A percentile compares a stretch with the other conserved stretches of the same genome.
Evolutionary conservation across 2,888 invertebrate genomes (phyloP).

Genomic region (Brachyopa scutellaris): DNA sequence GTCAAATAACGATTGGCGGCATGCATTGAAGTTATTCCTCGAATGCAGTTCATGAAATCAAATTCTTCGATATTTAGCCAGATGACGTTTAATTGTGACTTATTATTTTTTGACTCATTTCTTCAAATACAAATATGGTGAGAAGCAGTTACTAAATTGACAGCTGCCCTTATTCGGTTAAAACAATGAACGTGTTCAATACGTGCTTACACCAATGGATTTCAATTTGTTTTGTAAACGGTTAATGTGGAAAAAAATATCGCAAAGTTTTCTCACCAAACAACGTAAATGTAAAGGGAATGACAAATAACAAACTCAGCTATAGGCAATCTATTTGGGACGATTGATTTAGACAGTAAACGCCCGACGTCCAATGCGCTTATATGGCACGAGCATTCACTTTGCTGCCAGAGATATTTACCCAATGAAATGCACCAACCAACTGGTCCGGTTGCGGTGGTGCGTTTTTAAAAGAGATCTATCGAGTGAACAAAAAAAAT

Average conservation of each 20-base stretch:
- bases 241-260: not conserved
- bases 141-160: conserved; percentile 21
- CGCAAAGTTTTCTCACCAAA: conserved; percentile 2
- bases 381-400: conserved; percentile 23
- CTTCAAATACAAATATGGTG: not conserved
- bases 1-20: conserved; percentile 15
- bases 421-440: not conserved
- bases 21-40: conserved; percentile 7
- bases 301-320: not conserved
- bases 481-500: no score
- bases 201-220: conserved; percentile 17
- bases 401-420: not conserved
- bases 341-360: conserved; percentile 34
- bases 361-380: conserved; percentile 13
- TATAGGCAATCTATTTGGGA: conserved; percentile 12
- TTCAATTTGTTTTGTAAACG: conserved; percentile 25
- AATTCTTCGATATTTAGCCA: not conserved
- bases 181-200: conserved; percentile 37
- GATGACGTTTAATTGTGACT: no score
- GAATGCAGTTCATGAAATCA: not conserved
- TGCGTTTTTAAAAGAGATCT: not conserved
- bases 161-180: conserved; percentile 52
- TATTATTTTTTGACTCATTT: not conserved
- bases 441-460: not conserved
- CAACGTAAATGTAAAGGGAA: no score